These are phyloP conservation scores for Ammodytes marinus DNA, from an alignment of 2,113 vertebrate genomes.

Conservation along the genomic window DNA sequence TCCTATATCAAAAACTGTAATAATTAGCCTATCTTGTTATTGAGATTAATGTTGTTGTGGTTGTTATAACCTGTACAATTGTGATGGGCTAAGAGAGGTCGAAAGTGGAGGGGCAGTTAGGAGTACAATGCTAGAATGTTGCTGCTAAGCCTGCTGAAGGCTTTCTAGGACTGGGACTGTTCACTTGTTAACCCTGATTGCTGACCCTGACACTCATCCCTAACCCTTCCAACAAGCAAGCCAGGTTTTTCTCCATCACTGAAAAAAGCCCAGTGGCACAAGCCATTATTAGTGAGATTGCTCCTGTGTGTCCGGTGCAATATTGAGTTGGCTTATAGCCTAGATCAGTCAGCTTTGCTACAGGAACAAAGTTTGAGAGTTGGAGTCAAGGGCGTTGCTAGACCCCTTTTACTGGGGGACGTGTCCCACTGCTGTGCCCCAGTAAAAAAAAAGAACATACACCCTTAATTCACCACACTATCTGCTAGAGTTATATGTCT, in stretches of 20 bases:
- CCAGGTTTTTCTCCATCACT: constrained; percentile 15
- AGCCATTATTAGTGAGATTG: constrained; percentile 37
- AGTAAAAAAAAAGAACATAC: no score
- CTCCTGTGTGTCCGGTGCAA: constrained; percentile 48
- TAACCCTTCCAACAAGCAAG: background rate
- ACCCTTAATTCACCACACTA: no score
- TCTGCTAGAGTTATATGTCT: no score
- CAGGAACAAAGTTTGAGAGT: constrained; percentile 14
- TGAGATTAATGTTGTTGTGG: constrained; percentile 62
- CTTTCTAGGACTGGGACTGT: background rate
- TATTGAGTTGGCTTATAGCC: constrained; percentile 25
- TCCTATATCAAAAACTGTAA: background rate
- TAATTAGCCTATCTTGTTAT: constrained; percentile 41
- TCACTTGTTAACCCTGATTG: constrained; percentile 7
- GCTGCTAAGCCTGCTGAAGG: background rate
- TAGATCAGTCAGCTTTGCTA: constrained; percentile 37
- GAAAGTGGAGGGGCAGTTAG: background rate
- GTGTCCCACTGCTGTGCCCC: no score
- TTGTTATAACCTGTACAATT: constrained; percentile 42
- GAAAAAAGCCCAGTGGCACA: background rate
- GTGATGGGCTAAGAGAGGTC: background rate
- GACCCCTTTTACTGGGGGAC: no score
- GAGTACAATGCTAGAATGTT: background rate
- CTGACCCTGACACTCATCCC: constrained; percentile 16
- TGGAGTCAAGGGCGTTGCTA: no score